Evolutionary conservation across 2,888 invertebrate species (phyloP).

Genomic region (Leptura quadrifasciata): DNA sequence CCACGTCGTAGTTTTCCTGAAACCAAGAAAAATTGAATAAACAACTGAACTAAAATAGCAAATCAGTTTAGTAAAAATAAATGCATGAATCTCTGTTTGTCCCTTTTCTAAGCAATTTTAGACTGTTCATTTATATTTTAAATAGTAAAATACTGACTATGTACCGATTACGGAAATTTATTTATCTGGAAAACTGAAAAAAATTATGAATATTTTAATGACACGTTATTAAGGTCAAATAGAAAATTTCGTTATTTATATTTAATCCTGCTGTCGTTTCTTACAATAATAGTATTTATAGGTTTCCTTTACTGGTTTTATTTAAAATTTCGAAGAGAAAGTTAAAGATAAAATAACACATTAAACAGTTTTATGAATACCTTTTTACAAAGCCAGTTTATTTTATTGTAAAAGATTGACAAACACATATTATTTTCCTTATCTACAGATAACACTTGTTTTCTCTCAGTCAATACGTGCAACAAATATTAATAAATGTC

Average conservation of each 20-base stretch:
- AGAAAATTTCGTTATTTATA: constrained; percentile 16
- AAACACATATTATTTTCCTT: background rate
- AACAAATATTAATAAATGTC: background rate
- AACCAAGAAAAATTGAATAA: constrained; percentile 39
- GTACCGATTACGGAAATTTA: background rate
- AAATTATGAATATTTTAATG: background rate
- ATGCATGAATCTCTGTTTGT: background rate
- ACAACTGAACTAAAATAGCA: background rate
- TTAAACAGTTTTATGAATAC: background rate
- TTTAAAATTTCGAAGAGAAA: constrained; percentile 33
- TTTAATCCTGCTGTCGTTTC: background rate
- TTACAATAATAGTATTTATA: background rate
- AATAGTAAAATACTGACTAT: background rate
- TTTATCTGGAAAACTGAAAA: background rate
- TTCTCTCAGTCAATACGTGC: background rate
- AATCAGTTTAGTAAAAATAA: too few species aligned
- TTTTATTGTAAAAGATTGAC: background rate
- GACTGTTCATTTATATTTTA: background rate
- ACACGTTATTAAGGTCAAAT: background rate
- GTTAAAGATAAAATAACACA: constrained; percentile 26
- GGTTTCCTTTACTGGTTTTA: background rate
- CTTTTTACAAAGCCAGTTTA: constrained; percentile 21
- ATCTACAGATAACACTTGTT: background rate
- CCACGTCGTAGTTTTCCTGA: constrained; percentile 70
- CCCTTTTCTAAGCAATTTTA: background rate